Percentiles rank a stretch among this genome's conserved stretches.
Evolutionary conservation across 2,113 vertebrate species (phyloP).

Genomic region (Hyperopisus bebe): DNA sequence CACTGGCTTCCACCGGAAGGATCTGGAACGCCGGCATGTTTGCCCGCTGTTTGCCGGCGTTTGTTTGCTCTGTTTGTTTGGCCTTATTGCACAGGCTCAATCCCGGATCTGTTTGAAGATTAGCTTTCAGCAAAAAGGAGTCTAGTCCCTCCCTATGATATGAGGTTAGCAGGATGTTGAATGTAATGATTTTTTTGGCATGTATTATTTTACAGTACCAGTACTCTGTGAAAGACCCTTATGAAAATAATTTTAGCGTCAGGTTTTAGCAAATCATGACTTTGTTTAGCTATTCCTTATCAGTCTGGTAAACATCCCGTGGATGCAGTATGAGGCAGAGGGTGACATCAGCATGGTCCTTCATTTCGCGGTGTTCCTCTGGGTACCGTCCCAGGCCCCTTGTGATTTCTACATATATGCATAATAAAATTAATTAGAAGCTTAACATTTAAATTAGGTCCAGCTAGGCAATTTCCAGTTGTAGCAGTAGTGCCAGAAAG

Average conservation of each 20-base stretch:
- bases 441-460: neutral
- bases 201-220: neutral
- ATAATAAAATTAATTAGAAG: neutral
- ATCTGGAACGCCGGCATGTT: conserved; percentile 38
- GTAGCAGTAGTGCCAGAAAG: neutral
- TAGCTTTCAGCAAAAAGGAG: neutral
- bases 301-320: neutral
- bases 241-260: neutral
- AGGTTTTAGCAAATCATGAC: neutral
- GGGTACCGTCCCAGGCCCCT: neutral
- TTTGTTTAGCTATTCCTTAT: neutral
- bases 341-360: neutral
- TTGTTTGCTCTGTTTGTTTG: conserved; percentile 9
- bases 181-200: neutral
- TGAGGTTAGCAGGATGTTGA: neutral
- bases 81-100: neutral
- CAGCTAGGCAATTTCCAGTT: neutral
- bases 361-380: neutral
- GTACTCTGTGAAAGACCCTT: neutral
- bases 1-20: conserved; percentile 43
- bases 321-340: neutral
- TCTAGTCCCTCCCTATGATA: neutral
- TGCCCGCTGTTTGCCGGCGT: conserved; percentile 30
- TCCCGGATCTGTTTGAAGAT: conserved; percentile 10
- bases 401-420: neutral